Evolutionary conservation across 2,797 vertebrate species (phyloP), one percentile per base, ranked within the genome.

Genomic region (Syngnathus rostellatus): DNA sequence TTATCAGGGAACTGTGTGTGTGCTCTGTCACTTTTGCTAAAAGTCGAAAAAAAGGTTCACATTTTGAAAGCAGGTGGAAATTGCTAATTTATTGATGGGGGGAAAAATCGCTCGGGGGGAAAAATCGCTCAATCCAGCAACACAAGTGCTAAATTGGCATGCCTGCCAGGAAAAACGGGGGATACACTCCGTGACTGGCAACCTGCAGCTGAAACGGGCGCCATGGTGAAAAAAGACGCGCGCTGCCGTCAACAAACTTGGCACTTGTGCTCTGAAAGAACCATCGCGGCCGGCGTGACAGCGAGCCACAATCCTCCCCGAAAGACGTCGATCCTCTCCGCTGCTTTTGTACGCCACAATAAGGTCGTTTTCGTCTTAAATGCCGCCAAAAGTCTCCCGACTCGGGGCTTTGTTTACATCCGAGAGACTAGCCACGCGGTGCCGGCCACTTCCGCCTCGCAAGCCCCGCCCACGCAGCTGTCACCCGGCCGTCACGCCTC

Each of bases 371-470:
- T 1, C 45, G 8, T 1, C 14, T 17, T 21, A 4, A 68, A 73
- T 57, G 0, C 3, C 6, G 1, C 3, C 69, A 37, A 69, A 73
- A 78, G 78, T n/a, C n/a, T 2, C 8, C 51, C 38, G 37, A 64
- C 31, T 41, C 4, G 59, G 25, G 12, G 69, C 77, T 89, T 91
- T 92, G 91, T 93, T 92, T 93, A 92, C 90, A 87, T 89, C 86
- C 83, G 80, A 76, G 76, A 63, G 64, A 72, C 69, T 81, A 86
- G 83, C 90, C 89, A 91, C 83, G 88, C 87, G 88, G 91, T 89
- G 64, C 69, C 0, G 66, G 17, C 41, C 58, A 67, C 81, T 90
- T 92, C 89, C 89, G 45, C 41, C 57, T 62, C 8, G 6, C 8
- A 75, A 51, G 64, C 59, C 0, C 77, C 88, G 83, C 85, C 85